These are phyloP conservation scores for Crypturellus undulatus DNA, from an alignment of 2,113 vertebrate genomes.

Conservation along the genomic window DNA sequence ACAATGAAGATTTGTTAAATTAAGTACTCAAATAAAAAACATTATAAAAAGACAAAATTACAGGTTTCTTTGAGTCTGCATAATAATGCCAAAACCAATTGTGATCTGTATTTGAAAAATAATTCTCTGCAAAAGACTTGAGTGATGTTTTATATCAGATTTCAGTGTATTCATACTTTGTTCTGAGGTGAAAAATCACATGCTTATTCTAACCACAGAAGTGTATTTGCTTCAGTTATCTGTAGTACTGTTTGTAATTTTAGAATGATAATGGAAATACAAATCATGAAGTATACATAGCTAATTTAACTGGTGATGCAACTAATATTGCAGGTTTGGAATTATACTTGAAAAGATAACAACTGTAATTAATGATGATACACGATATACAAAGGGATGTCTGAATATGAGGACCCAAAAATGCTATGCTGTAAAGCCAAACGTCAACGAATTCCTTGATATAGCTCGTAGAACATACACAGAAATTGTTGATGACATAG, in stretches of 20 bases:
- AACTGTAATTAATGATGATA: slow-evolving; percentile 91
- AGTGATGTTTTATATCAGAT: background rate
- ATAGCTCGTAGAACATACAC: slow-evolving; percentile 93
- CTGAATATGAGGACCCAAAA: slow-evolving; percentile 96
- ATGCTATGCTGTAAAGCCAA: slow-evolving; percentile 94
- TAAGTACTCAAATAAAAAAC: background rate
- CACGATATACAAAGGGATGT: slow-evolving; percentile 90
- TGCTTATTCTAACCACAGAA: background rate
- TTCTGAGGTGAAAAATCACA: background rate
- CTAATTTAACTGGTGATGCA: background rate
- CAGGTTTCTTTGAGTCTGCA: background rate
- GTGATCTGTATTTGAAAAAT: background rate
- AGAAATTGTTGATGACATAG: slow-evolving; percentile 96
- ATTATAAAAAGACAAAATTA: background rate
- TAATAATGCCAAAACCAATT: background rate
- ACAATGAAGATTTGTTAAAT: background rate
- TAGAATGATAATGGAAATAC: background rate
- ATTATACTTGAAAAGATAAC: slow-evolving; percentile 93
- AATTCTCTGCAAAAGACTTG: background rate
- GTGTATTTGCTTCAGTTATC: background rate
- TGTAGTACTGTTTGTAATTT: background rate
- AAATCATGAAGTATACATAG: background rate
- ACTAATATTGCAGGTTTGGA: slow-evolving; percentile 83
- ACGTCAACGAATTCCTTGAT: slow-evolving; percentile 94
- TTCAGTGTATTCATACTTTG: background rate